A percentile compares a stretch with the other conserved stretches of the same genome.
Evolutionary conservation across 2,888 invertebrate species (phyloP).

Genomic region (Lithophane socia): DNA sequence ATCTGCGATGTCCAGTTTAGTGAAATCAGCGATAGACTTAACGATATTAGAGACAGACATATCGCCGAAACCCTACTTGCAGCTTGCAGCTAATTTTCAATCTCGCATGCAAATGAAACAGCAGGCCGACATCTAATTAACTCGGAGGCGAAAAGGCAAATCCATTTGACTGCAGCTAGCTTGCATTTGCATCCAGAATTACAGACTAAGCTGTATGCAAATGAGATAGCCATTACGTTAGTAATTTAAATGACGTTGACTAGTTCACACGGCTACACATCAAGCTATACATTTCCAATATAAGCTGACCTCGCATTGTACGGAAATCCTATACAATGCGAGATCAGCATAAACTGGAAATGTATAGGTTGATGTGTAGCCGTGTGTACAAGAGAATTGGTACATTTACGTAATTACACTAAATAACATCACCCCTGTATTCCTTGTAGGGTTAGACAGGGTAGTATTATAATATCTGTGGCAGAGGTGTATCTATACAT

Average conservation of each 20-base stretch:
- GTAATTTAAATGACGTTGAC: slow-evolving; percentile 29
- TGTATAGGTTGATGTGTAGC: no score
- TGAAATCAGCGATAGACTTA: no score
- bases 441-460: no score
- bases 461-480: no score
- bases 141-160: slow-evolving; percentile 41
- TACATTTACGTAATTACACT: not conserved
- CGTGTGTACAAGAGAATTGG: not conserved
- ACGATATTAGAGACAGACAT: no score
- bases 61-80: not conserved
- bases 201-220: slow-evolving; percentile 41
- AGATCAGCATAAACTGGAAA: no score
- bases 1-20: no score
- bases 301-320: no score
- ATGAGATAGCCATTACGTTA: slow-evolving; percentile 33
- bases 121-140: slow-evolving; percentile 9
- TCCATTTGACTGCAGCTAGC: slow-evolving; percentile 23
- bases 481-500: no score
- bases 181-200: slow-evolving; percentile 50
- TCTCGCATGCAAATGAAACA: slow-evolving; percentile 8
- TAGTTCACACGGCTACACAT: not conserved
- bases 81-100: slow-evolving; percentile 15
- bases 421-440: no score
- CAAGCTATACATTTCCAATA: no score
- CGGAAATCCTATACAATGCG: no score